Percentiles rank a stretch among this genome's conserved stretches.
Conservation (phyloP, 2,888 invertebrate genomes). For the Pachymerium ferrugineum region DNA sequence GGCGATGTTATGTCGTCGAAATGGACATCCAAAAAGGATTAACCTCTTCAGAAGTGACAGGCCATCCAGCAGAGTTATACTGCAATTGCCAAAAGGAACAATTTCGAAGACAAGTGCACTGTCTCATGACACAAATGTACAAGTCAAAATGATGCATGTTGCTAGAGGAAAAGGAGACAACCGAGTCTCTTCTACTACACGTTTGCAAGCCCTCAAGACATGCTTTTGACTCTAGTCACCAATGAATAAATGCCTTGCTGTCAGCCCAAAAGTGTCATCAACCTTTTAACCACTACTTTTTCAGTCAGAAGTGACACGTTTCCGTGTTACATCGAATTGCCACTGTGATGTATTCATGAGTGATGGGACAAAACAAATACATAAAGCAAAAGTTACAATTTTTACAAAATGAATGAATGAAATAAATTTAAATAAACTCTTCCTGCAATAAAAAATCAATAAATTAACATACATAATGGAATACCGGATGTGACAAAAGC, state of each 20-base stretch:
- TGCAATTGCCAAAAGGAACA: slow-evolving; percentile 22
- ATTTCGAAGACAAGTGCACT: slow-evolving; percentile 9
- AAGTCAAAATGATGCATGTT: slow-evolving; percentile 10
- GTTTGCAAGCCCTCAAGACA: slow-evolving; percentile 14
- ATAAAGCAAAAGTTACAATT: slow-evolving; percentile 3
- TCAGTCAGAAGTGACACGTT: not conserved
- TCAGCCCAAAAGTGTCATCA: slow-evolving; percentile 1
- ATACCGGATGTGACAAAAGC: too few species aligned
- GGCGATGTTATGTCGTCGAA: not conserved
- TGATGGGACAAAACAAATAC: too few species aligned
- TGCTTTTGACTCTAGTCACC: not conserved
- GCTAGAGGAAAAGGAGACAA: slow-evolving; percentile 1
- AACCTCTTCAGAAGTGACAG: slow-evolving; percentile 7
- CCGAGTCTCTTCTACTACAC: not conserved
- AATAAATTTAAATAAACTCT: too few species aligned
- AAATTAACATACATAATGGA: too few species aligned
- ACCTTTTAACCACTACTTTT: slow-evolving; percentile 14
- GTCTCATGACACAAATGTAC: not conserved
- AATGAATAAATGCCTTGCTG: slow-evolving; percentile 2
- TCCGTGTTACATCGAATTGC: not conserved
- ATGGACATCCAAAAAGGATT: slow-evolving; percentile 9
- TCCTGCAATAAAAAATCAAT: too few species aligned
- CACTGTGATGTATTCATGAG: too few species aligned
- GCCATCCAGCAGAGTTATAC: not conserved
- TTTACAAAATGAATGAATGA: too few species aligned